Evolutionary conservation across 2,888 invertebrate genomes (phyloP).

Genomic region (Cerastoderma edule): DNA sequence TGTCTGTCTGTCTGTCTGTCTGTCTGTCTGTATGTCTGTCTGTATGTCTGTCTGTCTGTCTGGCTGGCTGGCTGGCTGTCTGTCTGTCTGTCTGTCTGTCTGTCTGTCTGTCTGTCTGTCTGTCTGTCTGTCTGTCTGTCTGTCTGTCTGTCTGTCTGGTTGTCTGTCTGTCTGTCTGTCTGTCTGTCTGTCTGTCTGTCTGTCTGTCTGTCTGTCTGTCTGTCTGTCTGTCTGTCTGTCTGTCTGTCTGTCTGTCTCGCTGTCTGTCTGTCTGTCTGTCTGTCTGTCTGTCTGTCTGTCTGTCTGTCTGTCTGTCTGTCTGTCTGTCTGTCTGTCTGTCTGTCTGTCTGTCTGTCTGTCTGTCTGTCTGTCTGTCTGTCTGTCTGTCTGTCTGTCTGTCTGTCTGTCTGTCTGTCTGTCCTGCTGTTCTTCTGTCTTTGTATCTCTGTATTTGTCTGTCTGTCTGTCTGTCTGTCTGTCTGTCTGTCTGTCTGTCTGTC

Average conservation of each 20-base stretch:
- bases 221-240: not conserved
- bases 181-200: not conserved
- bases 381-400: not conserved
- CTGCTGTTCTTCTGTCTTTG: no score
- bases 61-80: no score
- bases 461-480: not conserved
- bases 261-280: conserved; percentile 5
- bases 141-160: no score
- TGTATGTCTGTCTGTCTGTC: no score
- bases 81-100: no score
- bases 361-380: not conserved
- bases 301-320: not conserved
- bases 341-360: not conserved
- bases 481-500: conserved; percentile 1
- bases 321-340: not conserved
- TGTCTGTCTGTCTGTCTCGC: not conserved
- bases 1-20: no score
- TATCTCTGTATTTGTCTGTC: no score
- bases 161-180: no score
- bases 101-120: no score
- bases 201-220: not conserved
- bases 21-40: no score
- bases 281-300: not conserved
- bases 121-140: no score
- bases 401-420: not conserved